Evolutionary conservation across 2,888 invertebrate species (phyloP), one percentile per base, ranked within the genome.

Genomic region (Epirrita christyi): DNA sequence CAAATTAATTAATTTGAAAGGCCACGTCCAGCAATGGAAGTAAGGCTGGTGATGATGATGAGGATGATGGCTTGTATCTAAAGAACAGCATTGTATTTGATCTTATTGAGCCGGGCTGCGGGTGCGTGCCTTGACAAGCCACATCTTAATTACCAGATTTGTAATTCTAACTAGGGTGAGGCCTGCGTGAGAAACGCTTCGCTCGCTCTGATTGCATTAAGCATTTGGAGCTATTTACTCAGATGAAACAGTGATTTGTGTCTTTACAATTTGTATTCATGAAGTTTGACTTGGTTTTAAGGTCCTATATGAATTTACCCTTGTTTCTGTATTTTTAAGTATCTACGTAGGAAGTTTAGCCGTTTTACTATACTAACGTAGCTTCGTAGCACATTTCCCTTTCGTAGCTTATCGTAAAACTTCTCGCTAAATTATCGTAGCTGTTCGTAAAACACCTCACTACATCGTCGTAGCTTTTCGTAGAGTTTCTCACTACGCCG

Each of bases 71-170:
- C n/a, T n/a, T n/a, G n/a, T n/a, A 32, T 9, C 32, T 32, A 32
- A 32, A 29, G 29, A 9, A 37, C 4, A 14, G 40, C 37, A 14
- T 11, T 11, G n/a, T 41, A 21, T 46, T 46, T 15, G 7, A 6
- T 21, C 11, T 7, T 37, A 36, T n/a, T 44, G 27, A 45, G 27
- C 28, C 36, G 15, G 51, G 60, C 32, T 59, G 38, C 27, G 38
- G 44, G 62, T 57, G 67, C 67, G 68, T 69, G 66, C 55, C 71
- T 61, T 72, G 64, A 63, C 67, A 72, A 67, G 69, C 64, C 68
- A 64, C 66, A 60, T 65, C 67, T 71, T 73, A 78, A 75, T 77
- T 73, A 72, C 67, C 56, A 64, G 68, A 80, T 83, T 82, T 81
- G 80, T 76, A 71, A 81, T 81, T 77, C 73, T 66, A 76, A 78